Percentiles rank a stretch among this genome's conserved stretches.
Conservation (phyloP, 2,888 invertebrate genomes). For the Epinotia ramella region DNA sequence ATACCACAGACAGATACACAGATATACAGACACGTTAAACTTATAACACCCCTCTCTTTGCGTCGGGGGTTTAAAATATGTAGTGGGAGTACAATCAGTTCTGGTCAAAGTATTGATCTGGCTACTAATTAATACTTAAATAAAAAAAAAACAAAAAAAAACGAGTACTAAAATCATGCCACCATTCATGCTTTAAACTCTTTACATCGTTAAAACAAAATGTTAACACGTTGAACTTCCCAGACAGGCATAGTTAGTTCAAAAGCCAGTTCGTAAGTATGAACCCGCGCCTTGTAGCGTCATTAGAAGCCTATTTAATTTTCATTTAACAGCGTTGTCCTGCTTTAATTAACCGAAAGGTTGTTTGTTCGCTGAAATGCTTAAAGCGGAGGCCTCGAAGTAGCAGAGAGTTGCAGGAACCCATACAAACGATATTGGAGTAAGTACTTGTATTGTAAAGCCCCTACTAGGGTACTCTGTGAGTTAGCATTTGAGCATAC, state of each 20-base stretch:
- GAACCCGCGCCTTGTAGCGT: conserved; percentile 57
- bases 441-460: conserved; percentile 45
- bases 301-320: conserved; percentile 71
- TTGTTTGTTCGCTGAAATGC: conserved; percentile 59
- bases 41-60: no score
- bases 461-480: conserved; percentile 33
- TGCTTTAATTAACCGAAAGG: conserved; percentile 68
- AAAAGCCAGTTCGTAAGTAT: conserved; percentile 26
- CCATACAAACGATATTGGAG: conserved; percentile 57
- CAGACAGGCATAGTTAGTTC: conserved; percentile 21
- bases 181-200: background rate
- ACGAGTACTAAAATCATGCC: no score
- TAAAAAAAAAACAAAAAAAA: no score
- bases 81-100: no score
- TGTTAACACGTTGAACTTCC: conserved; percentile 3
- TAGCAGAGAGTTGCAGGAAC: conserved; percentile 59
- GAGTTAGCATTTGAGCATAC: background rate
- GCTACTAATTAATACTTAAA: no score
- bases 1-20: no score
- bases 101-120: no score
- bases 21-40: no score
- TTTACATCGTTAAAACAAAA: background rate
- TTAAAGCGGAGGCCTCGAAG: conserved; percentile 58
- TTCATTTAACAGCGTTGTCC: conserved; percentile 62
- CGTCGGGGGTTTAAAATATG: no score